Percentiles rank a stretch among this genome's conserved stretches.
phyloP scores from a whole-genome alignment of 2,888 invertebrate species.

The Microchrysa polita region DNA sequence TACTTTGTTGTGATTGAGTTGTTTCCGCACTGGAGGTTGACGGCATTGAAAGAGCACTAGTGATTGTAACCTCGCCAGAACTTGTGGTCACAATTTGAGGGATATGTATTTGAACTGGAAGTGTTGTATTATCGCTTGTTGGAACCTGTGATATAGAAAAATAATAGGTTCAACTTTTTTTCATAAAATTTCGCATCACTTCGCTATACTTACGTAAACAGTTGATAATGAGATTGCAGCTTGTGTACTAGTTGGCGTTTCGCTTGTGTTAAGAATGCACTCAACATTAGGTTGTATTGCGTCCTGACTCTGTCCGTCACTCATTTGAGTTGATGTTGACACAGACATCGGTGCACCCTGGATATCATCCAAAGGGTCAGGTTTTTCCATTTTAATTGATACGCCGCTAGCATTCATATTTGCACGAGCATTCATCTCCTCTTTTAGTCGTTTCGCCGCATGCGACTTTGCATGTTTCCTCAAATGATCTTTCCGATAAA shows the following conservation, averaged over 20 bases:
- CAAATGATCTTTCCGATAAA: constrained; percentile 82
- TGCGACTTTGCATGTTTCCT: constrained; percentile 83
- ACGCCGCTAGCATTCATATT: constrained; percentile 2
- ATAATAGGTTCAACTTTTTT: not conserved
- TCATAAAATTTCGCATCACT: constrained; percentile 13
- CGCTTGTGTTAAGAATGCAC: constrained; percentile 27
- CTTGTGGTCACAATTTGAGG: constrained; percentile 64
- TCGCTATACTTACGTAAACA: constrained; percentile 48
- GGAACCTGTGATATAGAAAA: constrained; percentile 66
- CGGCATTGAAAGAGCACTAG: constrained; percentile 52
- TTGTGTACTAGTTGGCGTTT: constrained; percentile 46
- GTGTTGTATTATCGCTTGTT: constrained; percentile 68
- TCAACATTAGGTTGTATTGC: constrained; percentile 17
- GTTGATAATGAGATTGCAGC: constrained; percentile 50
- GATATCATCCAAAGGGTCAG: constrained; percentile 13
- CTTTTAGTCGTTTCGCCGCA: constrained; percentile 78
- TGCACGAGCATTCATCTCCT: constrained; percentile 64
- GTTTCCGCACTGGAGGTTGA: constrained; percentile 46
- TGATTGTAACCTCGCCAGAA: constrained; percentile 46
- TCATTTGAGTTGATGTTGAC: constrained; percentile 45
- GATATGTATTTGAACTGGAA: constrained; percentile 74
- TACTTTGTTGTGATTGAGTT: constrained; percentile 31
- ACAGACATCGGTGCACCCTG: constrained; percentile 38
- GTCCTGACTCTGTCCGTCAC: constrained; percentile 43
- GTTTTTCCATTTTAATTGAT: constrained; percentile 20